phyloP scores from a whole-genome alignment of 2,113 vertebrate genomes.

The Falcunculus frontatus region DNA sequence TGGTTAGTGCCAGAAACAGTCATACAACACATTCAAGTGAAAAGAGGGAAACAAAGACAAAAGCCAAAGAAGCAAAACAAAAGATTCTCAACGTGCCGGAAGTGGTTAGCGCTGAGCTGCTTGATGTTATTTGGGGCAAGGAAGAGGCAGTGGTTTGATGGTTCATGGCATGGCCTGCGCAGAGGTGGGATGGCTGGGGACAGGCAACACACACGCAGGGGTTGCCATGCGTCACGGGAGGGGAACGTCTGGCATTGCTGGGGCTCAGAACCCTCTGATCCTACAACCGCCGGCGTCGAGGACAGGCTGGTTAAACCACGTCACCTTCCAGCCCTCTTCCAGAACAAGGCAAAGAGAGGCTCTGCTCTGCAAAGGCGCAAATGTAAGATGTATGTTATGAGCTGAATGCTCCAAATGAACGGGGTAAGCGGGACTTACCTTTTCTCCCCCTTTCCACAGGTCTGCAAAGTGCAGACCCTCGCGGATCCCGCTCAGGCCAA shows the following conservation, averaged over 20 bases:
- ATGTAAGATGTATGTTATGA: slow-evolving; percentile 34
- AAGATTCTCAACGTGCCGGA: not conserved
- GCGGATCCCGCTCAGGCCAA: slow-evolving; percentile 59
- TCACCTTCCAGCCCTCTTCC: not conserved
- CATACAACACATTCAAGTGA: not conserved
- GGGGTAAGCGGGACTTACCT: slow-evolving; percentile 58
- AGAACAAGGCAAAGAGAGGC: slow-evolving; percentile 5
- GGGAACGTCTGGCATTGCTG: not conserved
- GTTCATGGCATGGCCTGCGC: slow-evolving; percentile 38
- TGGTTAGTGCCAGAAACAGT: not conserved
- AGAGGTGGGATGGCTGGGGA: slow-evolving; percentile 4
- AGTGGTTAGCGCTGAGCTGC: slow-evolving; percentile 26
- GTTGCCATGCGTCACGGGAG: slow-evolving; percentile 1
- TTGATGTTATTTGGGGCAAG: not conserved
- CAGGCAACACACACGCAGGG: not conserved
- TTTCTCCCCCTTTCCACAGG: slow-evolving; percentile 52
- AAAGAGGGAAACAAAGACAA: not conserved
- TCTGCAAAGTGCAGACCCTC: slow-evolving; percentile 63
- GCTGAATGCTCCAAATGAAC: slow-evolving; percentile 40
- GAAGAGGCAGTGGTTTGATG: slow-evolving; percentile 20
- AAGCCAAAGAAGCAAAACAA: slow-evolving; percentile 32
- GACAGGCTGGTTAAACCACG: not conserved
- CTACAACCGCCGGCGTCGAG: not conserved
- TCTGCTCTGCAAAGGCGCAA: slow-evolving; percentile 22
- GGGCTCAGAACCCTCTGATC: not conserved